phyloP scores from a whole-genome alignment of 2,113 vertebrate genomes.

The Cochlearius cochlearius region DNA sequence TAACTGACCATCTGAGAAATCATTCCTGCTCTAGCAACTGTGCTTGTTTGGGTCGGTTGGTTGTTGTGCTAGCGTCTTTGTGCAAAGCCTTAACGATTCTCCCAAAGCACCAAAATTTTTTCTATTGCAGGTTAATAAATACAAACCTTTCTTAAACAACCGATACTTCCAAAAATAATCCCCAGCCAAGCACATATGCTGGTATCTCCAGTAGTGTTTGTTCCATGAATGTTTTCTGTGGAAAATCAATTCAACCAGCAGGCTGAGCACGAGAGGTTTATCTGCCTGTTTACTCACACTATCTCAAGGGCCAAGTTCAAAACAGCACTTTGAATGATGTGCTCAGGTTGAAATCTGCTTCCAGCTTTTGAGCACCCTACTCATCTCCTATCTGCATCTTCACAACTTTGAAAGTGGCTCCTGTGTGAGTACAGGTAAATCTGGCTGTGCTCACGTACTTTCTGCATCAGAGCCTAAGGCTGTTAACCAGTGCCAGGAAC shows the following conservation, averaged over 20 bases:
- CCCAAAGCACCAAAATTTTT: neutral
- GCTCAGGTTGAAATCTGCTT: neutral
- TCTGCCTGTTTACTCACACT: neutral
- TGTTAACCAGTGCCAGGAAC: slow-evolving; percentile 14
- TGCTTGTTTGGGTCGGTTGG: neutral
- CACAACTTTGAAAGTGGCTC: neutral
- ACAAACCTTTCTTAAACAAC: neutral
- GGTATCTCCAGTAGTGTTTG: neutral
- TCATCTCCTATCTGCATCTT: slow-evolving; percentile 11
- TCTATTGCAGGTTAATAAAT: neutral
- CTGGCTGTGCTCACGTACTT: neutral
- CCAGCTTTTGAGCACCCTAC: neutral
- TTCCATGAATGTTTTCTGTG: neutral
- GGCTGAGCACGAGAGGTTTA: neutral
- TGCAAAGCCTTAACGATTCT: neutral
- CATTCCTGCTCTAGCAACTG: neutral
- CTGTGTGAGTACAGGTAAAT: slow-evolving; percentile 9
- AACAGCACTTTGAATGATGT: neutral
- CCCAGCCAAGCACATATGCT: neutral
- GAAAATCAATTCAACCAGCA: slow-evolving; percentile 3
- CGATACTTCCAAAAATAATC: neutral
- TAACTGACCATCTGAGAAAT: neutral
- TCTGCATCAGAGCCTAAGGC: slow-evolving; percentile 7
- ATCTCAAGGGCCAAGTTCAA: slow-evolving; percentile 8
- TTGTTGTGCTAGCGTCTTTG: neutral